phyloP scores from a whole-genome alignment of 2,888 invertebrate genomes.

The Brachyptera putata region DNA sequence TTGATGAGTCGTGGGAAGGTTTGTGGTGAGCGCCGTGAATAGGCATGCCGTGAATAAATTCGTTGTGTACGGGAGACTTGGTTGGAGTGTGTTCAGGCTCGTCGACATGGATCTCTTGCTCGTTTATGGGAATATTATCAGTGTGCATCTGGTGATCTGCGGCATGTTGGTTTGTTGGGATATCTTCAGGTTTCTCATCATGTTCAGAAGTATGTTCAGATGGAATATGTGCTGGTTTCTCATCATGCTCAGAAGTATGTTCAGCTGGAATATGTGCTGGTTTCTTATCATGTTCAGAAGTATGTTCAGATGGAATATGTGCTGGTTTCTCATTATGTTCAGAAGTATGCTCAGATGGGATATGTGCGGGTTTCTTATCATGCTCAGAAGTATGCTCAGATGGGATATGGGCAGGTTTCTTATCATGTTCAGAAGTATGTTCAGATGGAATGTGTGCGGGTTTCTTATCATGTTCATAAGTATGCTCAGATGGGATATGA shows the following conservation, averaged over 20 bases:
- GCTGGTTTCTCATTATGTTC: conserved; percentile 2
- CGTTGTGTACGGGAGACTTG: not conserved
- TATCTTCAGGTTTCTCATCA: conserved; percentile 13
- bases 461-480: not conserved
- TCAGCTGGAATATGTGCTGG: conserved; percentile 10
- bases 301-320: not conserved
- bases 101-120: too few species aligned
- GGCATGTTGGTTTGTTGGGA: conserved; percentile 23
- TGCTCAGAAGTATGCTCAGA: conserved; percentile 15
- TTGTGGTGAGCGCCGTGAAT: not conserved
- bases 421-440: conserved; percentile 2
- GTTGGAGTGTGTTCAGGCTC: not conserved
- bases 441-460: conserved; percentile 2
- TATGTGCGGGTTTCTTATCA: conserved; percentile 29
- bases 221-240: conserved; percentile 24
- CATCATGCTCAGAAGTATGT: conserved; percentile 3
- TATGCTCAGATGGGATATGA: not conserved
- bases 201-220: not conserved
- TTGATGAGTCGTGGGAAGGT: not conserved
- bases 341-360: conserved; percentile 26
- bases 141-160: too few species aligned
- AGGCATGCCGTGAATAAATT: not conserved
- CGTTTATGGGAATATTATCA: too few species aligned
- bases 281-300: not conserved
- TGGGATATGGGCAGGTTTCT: conserved; percentile 25